phyloP scores from a whole-genome alignment of 1,140 invertebrate species.

The Piezodorus guildinii region DNA sequence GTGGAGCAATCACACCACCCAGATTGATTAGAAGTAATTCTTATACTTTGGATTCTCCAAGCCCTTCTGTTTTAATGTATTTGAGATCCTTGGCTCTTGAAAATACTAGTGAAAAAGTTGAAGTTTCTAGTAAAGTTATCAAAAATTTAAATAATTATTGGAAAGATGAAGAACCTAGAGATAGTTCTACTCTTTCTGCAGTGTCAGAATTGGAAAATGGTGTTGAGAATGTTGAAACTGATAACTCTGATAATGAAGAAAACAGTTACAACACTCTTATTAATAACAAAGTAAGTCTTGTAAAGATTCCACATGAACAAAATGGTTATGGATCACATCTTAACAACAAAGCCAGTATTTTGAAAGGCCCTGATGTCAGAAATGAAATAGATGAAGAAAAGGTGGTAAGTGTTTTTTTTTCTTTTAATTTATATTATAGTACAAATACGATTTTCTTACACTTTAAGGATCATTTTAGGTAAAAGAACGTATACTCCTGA shows the following conservation, averaged over 20 bases:
- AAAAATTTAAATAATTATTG: slow-evolving; percentile 5
- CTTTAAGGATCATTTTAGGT: too few species aligned
- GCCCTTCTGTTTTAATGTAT: slow-evolving; percentile 17
- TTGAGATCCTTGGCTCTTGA: slow-evolving; percentile 6
- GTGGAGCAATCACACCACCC: background rate
- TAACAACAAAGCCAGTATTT: background rate
- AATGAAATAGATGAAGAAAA: slow-evolving; percentile 3
- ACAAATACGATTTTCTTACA: too few species aligned
- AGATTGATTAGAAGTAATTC: slow-evolving; percentile 18
- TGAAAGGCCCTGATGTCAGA: background rate
- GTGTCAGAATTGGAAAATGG: background rate
- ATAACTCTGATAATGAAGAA: background rate
- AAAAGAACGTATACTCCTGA: too few species aligned
- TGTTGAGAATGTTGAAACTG: background rate
- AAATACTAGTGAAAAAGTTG: background rate
- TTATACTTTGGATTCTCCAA: slow-evolving; percentile 20
- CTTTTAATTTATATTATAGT: background rate
- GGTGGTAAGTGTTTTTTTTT: background rate
- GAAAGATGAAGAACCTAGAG: background rate
- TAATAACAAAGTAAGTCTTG: background rate
- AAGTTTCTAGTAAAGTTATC: background rate
- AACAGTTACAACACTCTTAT: background rate
- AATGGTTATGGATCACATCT: background rate
- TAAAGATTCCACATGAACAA: background rate
- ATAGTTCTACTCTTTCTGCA: background rate